Base-by-base conservation (phyloP, 2,797 vertebrate genomes). In the Cirrhinus molitorella region DNA sequence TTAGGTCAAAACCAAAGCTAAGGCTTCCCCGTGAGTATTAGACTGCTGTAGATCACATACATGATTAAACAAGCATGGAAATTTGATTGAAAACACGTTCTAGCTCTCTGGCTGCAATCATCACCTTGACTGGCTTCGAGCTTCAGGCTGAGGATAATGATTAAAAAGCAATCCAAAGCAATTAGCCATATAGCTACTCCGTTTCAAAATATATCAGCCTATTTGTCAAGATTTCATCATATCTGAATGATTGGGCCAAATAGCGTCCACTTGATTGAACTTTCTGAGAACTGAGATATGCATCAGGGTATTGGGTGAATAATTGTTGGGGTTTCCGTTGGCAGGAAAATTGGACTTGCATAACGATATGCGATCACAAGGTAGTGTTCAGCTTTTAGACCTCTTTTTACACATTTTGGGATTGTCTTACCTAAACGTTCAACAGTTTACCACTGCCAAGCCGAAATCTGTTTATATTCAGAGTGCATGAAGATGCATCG, bases 151-250 rank as follows among this genome's bases (percentile, higher is more conserved):
- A 80, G 61, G 79, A 82, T 79, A 68, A 80, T 55, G 76, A 80
- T 83, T 74, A 85, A 80, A 83, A 79, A 19, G 61, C 53, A 57
- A 76, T 77, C 47, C 51, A 73, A 70, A 73, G 75, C 74, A 80
- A 83, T 87, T 74, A 55, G 51, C 28, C 47, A 67, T 55, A 40
- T 66, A 59, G 79, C 51, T 74, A 63, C 72, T 82, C 57, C 11
- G 78, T 86, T 88, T 85, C 68, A 83, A 83, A 79, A 86, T 76
- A 83, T 73, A 89, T 66, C 25, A 31, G 25, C 51, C 49, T 34
- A 86, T 85, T 86, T 73, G 71, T 83, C 67, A 86, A 78, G 82
- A 86, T 85, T 71, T 88, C 86, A 78, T 59, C 81, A 76, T 76
- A 85, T 86, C 79, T 88, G 40, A 82, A 84, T 83, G 55, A 82